These are phyloP conservation scores for Cygnus buccinator DNA, from an alignment of 2,113 vertebrate genomes.

Conservation along the genomic window DNA sequence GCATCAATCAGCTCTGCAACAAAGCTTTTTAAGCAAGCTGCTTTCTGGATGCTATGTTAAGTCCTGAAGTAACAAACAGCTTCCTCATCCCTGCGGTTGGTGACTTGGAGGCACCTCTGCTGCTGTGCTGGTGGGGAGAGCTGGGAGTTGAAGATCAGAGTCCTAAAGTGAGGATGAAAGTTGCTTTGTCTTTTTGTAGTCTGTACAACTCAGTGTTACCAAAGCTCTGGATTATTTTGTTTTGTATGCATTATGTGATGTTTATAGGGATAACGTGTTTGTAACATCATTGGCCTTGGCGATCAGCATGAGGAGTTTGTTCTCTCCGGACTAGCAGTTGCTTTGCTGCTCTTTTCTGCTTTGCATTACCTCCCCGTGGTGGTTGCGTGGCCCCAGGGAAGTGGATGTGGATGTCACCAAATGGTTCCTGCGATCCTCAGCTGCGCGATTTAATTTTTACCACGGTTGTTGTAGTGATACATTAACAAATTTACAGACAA, in stretches of 20 bases:
- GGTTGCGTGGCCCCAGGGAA: not conserved
- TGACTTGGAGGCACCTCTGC: too few relatives aligned
- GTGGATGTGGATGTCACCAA: accelerated
- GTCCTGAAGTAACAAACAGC: accelerated
- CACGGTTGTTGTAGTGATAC: accelerated
- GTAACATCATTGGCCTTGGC: accelerated
- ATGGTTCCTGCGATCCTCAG: not conserved
- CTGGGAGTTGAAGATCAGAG: not conserved
- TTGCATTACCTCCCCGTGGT: accelerated
- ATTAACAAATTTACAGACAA: not conserved
- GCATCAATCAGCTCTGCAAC: accelerated
- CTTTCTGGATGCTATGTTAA: not conserved
- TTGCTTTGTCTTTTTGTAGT: not conserved
- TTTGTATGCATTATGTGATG: accelerated
- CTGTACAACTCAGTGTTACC: not conserved
- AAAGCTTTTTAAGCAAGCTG: not conserved
- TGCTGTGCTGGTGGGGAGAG: accelerated
- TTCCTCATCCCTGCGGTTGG: accelerated
- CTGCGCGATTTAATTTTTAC: not conserved
- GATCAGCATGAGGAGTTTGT: not conserved
- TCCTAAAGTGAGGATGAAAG: not conserved
- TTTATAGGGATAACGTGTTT: accelerated
- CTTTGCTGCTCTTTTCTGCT: not conserved
- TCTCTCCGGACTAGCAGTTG: accelerated
- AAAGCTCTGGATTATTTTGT: not conserved